Evolutionary conservation across 1,140 invertebrate species (phyloP), one percentile per base, ranked within the genome.

Genomic region (Cydia amplana): DNA sequence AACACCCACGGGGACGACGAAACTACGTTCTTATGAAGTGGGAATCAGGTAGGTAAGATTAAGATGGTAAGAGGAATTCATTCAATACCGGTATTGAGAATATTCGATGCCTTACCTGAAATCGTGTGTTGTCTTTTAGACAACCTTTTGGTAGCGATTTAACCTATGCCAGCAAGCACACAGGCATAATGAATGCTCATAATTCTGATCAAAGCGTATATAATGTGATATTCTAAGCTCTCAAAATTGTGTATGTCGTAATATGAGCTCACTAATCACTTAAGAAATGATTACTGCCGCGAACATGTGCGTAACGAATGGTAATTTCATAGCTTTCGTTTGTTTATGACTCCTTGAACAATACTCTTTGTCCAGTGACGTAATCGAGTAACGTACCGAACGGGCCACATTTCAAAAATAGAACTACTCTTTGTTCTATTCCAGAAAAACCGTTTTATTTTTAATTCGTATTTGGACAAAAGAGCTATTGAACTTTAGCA

Each of bases 401-500:
- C 49, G 23, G 74, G 74, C 80, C 76, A 51, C 85, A 90, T 84
- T 85, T 86, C 78, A 79, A 90, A 89, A 90, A 91, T 90, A 88
- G 90, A 87, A 87, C 76, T 60, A 78, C 78, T 81, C 85, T 88
- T 90, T 90, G 86, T 91, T 88, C 80, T 74, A 79, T 75, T 78
- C 82, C 77, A 79, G 77, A 82, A 83, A 78, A 73, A 72, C 60
- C 18, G 51, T 51, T 73, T 67, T 75, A 46, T 72, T 75, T 63
- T 43, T 25, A 76, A 73, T 43, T 64, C 40, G 65, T 72, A 20
- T 72, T 43, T 32, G 51, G 51, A 76, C 77, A 76, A 79, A 77
- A 67, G 70, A 40, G 16, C 18, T 72, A 76, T 79, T 79, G 75
- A 77, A 75, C 73, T 75, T 75, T 43, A 65, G 73, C 28, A 40